These are phyloP conservation scores for Drosophila lacteicornis DNA, from an alignment of 1,140 invertebrate species.

Conservation along the genomic window DNA sequence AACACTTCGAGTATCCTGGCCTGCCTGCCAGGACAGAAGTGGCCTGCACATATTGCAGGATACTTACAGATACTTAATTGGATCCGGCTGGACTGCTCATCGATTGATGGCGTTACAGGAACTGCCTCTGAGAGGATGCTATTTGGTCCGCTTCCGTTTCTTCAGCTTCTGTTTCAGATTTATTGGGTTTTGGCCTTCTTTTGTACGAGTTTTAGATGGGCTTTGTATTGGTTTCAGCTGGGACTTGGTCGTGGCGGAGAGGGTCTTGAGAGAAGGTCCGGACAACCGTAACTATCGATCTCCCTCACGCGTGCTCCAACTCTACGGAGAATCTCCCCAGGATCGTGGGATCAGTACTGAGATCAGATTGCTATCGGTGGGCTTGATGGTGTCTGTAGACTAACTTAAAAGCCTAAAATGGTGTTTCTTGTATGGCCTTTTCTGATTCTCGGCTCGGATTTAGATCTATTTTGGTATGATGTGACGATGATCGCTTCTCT, in stretches of 20 bases:
- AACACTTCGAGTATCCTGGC: background rate
- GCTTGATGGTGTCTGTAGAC: background rate
- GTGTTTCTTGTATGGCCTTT: background rate
- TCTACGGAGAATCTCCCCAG: too few species aligned
- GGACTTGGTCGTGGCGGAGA: background rate
- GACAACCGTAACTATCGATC: too few species aligned
- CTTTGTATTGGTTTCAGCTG: background rate
- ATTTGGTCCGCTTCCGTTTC: background rate
- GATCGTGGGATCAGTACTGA: too few species aligned
- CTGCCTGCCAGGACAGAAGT: slow-evolving; percentile 5
- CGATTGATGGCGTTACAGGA: slow-evolving; percentile 4
- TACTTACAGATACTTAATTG: slow-evolving; percentile 30
- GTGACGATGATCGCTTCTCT: background rate
- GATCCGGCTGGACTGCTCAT: slow-evolving; percentile 8
- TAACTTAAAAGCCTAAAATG: slow-evolving; percentile 1
- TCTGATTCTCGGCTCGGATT: background rate
- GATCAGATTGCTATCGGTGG: too few species aligned
- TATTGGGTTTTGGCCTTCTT: background rate
- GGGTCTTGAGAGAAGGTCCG: too few species aligned
- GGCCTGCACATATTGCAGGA: slow-evolving; percentile 3
- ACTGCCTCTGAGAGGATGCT: background rate
- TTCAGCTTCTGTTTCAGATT: background rate
- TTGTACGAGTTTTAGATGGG: background rate
- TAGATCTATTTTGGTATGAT: too few species aligned
- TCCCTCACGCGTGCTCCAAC: too few species aligned